A percentile compares a stretch with the other conserved stretches of the same genome.
Conservation (phyloP, 2,113 vertebrate species). For the Toxotes chatareus region DNA sequence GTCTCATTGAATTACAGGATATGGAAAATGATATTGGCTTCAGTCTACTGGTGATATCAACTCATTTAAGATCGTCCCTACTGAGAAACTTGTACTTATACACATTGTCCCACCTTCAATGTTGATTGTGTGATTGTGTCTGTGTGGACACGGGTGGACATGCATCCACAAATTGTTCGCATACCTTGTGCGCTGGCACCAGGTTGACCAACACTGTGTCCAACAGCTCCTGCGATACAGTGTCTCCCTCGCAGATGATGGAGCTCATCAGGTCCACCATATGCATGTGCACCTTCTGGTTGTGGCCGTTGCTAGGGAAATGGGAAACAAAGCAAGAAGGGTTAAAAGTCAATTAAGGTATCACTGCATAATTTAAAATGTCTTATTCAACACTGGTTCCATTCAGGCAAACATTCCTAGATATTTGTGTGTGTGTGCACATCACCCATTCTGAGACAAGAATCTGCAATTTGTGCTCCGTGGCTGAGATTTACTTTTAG, state of each 20-base stretch:
- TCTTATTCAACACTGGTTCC: neutral
- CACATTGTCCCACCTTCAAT: neutral
- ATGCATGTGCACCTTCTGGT: slow-evolving; percentile 99
- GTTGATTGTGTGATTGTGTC: neutral
- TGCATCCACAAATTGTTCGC: neutral
- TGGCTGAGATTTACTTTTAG: neutral
- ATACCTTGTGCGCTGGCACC: slow-evolving; percentile 97
- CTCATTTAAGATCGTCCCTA: slow-evolving; percentile 12
- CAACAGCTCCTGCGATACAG: slow-evolving; percentile 96
- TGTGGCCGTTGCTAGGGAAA: slow-evolving; percentile 93
- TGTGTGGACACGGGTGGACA: neutral
- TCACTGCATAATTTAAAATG: neutral
- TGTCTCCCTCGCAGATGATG: slow-evolving; percentile 98
- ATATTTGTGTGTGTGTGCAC: neutral
- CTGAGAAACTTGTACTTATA: neutral
- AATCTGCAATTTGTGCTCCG: neutral
- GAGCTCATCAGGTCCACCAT: slow-evolving; percentile 99
- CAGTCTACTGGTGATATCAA: slow-evolving; percentile 1
- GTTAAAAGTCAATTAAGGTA: slow-evolving; percentile 3
- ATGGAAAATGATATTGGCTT: slow-evolving; percentile 43
- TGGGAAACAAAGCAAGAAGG: slow-evolving; percentile 54
- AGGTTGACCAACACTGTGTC: slow-evolving; percentile 98
- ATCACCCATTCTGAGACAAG: neutral
- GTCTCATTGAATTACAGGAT: slow-evolving; percentile 76
- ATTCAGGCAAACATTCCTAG: too few species aligned